These are phyloP conservation scores for Drosophila diplacantha DNA, from an alignment of 2,888 invertebrate genomes.

Conservation along the genomic window DNA sequence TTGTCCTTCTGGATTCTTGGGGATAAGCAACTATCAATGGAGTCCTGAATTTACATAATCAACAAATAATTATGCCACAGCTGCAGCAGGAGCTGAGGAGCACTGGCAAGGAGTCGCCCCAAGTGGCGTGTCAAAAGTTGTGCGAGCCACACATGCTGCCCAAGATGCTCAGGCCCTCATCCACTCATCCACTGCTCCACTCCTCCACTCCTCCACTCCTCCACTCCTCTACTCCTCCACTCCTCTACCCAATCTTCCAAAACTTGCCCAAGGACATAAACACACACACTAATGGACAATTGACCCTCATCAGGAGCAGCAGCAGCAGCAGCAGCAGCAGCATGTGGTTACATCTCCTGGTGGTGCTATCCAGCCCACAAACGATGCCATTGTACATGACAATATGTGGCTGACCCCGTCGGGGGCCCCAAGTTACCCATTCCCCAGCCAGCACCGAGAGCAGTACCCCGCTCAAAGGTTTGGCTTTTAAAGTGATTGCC, in stretches of 20 bases:
- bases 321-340: slow-evolving; percentile 41
- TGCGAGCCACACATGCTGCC: slow-evolving; percentile 22
- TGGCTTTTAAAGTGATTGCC: slow-evolving; percentile 68
- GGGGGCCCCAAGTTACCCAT: slow-evolving; percentile 1
- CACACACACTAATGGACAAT: slow-evolving; percentile 29
- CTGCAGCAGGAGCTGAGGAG: slow-evolving; percentile 38
- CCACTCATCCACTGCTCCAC: not conserved
- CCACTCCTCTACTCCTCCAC: slow-evolving; percentile 25
- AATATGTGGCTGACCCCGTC: slow-evolving; percentile 56
- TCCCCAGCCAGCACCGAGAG: not conserved
- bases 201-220: not conserved
- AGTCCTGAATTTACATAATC: slow-evolving; percentile 65
- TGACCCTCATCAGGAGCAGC: slow-evolving; percentile 46
- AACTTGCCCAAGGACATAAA: slow-evolving; percentile 18
- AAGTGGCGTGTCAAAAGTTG: slow-evolving; percentile 56
- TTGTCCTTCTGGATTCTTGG: slow-evolving; percentile 15
- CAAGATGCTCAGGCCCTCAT: slow-evolving; percentile 41
- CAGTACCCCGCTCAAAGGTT: slow-evolving; percentile 31
- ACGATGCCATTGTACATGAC: slow-evolving; percentile 69
- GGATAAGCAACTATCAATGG: slow-evolving; percentile 58
- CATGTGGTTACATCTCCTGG: slow-evolving; percentile 67
- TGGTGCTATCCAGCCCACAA: slow-evolving; percentile 59
- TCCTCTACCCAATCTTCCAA: not conserved
- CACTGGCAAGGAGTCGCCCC: slow-evolving; percentile 6
- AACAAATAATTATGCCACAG: slow-evolving; percentile 69